Conservation (phyloP, 2,113 vertebrate species). For the Brachypteracias leptosomus region DNA sequence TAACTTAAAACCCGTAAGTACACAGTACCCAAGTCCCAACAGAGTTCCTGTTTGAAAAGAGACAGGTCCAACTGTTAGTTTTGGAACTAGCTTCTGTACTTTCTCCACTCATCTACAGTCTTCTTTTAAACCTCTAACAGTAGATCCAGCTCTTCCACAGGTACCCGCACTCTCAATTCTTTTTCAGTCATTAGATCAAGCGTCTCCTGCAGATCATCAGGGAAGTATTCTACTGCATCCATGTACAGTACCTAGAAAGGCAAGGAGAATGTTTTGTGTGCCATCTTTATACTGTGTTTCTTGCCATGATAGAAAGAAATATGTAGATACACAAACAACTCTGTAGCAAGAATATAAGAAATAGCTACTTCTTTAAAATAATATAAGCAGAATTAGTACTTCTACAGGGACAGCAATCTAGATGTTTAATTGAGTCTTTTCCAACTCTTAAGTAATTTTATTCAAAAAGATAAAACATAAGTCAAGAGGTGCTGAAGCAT, state of each 20-base stretch:
- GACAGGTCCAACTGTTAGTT: neutral
- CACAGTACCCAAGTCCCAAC: neutral
- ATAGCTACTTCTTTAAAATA: neutral
- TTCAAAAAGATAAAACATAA: neutral
- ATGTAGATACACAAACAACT: rapidly evolving
- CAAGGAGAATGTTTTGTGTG: neutral
- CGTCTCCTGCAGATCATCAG: constrained; percentile 83
- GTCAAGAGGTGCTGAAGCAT: neutral
- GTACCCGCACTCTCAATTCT: constrained; percentile 85
- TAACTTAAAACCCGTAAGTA: neutral
- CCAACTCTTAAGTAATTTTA: neutral
- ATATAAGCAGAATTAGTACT: neutral
- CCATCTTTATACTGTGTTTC: too few species aligned
- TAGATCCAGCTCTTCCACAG: constrained; percentile 90
- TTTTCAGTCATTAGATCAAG: constrained; percentile 91
- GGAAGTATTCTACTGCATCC: constrained; percentile 87
- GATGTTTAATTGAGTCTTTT: neutral
- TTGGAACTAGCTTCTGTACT: neutral
- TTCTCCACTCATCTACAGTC: neutral
- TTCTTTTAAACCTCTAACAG: constrained; percentile 83
- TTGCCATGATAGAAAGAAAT: too few species aligned
- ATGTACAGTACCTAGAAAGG: constrained; percentile 82
- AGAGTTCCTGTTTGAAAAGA: neutral
- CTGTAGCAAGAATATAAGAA: neutral
- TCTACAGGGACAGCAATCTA: neutral